Evolutionary conservation across 2,888 invertebrate species (phyloP).

Genomic region (Sepioteuthis lessoniana): DNA sequence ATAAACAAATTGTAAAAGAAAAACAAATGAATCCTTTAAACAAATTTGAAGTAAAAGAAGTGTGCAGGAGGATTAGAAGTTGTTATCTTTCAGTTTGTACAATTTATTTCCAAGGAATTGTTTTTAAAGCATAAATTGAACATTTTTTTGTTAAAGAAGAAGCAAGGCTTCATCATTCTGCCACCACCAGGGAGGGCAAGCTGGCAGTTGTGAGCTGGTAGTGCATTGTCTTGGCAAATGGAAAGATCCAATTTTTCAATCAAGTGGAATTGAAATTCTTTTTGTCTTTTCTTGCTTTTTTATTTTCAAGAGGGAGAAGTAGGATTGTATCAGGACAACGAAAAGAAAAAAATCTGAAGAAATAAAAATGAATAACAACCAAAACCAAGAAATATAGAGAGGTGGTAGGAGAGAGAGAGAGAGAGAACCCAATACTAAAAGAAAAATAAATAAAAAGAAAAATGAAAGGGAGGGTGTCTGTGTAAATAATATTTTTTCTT

Average conservation of each 20-base stretch:
- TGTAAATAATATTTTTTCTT: neutral
- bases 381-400: too few relatives aligned
- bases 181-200: conserved; percentile 10
- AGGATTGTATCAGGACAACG: neutral
- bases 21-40: neutral
- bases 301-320: neutral
- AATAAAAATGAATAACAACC: too few relatives aligned
- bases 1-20: neutral
- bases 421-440: neutral
- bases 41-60: neutral
- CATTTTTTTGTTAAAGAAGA: neutral
- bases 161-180: neutral
- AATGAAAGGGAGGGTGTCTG: neutral
- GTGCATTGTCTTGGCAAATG: conserved; percentile 33
- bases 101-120: conserved; percentile 21
- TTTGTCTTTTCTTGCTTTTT: neutral
- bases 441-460: neutral
- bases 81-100: neutral
- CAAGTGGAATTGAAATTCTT: neutral
- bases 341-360: neutral
- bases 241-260: neutral
- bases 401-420: too few relatives aligned
- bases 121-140: conserved; percentile 13
- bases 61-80: conserved; percentile 5
- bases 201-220: conserved; percentile 33